Percentiles rank a stretch among this genome's conserved stretches.
These are phyloP conservation scores for Therioaphis trifolii DNA, from an alignment of 2,888 invertebrate genomes.

Conservation along the genomic window DNA sequence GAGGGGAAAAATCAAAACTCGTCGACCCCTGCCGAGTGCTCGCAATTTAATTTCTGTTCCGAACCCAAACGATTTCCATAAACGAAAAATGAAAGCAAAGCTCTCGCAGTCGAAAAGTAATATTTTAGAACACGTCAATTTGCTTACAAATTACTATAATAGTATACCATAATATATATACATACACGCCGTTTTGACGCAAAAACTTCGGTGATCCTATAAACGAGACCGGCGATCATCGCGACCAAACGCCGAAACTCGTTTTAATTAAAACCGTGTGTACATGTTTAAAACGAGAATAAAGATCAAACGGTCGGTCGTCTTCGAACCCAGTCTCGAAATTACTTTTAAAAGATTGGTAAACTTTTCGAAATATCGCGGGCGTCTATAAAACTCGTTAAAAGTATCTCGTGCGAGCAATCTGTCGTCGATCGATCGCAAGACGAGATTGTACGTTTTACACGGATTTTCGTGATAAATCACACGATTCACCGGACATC, in stretches of 20 bases:
- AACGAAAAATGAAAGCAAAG: slow-evolving; percentile 35
- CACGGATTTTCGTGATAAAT: too few relatives aligned
- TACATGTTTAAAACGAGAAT: slow-evolving; percentile 11
- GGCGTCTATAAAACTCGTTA: background rate
- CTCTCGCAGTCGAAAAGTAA: background rate
- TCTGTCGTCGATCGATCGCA: background rate
- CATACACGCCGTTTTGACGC: background rate
- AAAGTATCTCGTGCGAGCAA: background rate
- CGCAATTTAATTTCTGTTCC: slow-evolving; percentile 34
- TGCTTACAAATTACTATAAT: slow-evolving; percentile 20
- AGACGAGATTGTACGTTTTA: background rate
- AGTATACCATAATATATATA: background rate
- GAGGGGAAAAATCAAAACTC: slow-evolving; percentile 31
- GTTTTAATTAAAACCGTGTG: slow-evolving; percentile 54
- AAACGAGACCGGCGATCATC: slow-evolving; percentile 31
- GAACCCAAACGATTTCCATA: background rate
- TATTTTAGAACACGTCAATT: slow-evolving; percentile 39
- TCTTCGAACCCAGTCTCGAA: background rate
- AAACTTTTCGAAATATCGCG: background rate
- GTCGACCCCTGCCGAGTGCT: slow-evolving; percentile 14
- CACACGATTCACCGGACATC: too few relatives aligned
- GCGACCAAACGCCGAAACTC: slow-evolving; percentile 23
- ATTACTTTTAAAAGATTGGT: slow-evolving; percentile 29
- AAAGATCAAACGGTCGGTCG: slow-evolving; percentile 34
- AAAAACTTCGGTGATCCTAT: slow-evolving; percentile 53